Conservation (phyloP, 2,113 vertebrate genomes). For the Hydrolagus affinis region DNA sequence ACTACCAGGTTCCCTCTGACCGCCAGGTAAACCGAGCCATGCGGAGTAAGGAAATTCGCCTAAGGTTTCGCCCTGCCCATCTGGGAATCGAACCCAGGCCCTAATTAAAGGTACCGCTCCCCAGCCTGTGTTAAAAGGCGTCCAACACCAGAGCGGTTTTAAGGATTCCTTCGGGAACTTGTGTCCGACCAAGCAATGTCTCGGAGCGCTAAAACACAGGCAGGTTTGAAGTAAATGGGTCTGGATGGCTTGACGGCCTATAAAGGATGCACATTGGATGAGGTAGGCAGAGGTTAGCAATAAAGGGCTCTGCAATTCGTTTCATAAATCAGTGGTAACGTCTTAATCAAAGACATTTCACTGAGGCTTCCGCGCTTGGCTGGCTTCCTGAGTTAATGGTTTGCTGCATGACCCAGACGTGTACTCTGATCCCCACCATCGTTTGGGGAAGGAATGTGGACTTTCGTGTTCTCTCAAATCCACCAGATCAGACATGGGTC, state of each 20-base stretch:
- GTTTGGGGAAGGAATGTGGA: background rate
- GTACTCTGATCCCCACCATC: background rate
- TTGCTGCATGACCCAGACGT: background rate
- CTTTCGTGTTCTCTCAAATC: background rate
- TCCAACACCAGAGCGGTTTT: too few relatives aligned
- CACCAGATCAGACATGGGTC: background rate
- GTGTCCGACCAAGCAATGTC: too few relatives aligned
- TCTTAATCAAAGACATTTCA: conserved; percentile 18
- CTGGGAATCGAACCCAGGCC: too few relatives aligned
- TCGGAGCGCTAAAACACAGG: too few relatives aligned
- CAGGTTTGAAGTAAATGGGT: background rate
- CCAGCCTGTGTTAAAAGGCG: too few relatives aligned
- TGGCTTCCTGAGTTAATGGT: background rate
- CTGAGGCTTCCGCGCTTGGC: background rate
- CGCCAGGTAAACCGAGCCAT: too few relatives aligned
- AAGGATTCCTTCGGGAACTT: too few relatives aligned
- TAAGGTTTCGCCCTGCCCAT: too few relatives aligned
- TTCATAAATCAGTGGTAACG: conserved; percentile 1
- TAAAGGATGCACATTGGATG: background rate
- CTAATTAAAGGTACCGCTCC: too few relatives aligned
- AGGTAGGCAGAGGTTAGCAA: background rate
- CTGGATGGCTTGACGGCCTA: background rate
- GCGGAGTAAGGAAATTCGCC: too few relatives aligned
- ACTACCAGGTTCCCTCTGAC: too few relatives aligned
- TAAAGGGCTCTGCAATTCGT: background rate